A percentile compares a stretch with the other conserved stretches of the same genome.
phyloP scores from a whole-genome alignment of 2,113 vertebrate genomes.

The Sturnus vulgaris region DNA sequence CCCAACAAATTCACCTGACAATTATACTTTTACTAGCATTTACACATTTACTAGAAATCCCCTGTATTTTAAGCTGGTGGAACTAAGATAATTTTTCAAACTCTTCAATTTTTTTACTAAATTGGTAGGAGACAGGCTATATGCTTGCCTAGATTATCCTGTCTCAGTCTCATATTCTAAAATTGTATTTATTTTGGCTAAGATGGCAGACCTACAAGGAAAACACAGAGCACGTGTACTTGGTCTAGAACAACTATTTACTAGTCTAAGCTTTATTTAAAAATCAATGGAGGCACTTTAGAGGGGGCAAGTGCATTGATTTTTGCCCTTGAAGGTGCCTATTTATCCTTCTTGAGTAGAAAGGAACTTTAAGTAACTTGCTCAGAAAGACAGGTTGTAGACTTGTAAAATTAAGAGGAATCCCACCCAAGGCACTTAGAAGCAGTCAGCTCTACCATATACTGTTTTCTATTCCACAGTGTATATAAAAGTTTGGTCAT shows the following conservation, averaged over 20 bases:
- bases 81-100: background rate
- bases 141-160: background rate
- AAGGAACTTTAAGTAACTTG: background rate
- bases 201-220: background rate
- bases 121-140: background rate
- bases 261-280: background rate
- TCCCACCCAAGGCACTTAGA: background rate
- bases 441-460: background rate
- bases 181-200: background rate
- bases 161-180: background rate
- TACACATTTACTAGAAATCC: background rate
- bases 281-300: background rate
- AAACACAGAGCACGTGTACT: background rate
- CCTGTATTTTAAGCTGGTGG: background rate
- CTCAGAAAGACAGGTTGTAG: background rate
- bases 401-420: background rate
- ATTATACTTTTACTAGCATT: background rate
- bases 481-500: conserved; percentile 13
- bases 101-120: background rate
- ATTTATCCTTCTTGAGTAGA: background rate
- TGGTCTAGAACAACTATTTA: background rate
- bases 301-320: background rate
- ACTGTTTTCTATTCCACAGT: background rate
- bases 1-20: too few species aligned
- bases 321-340: background rate